Base-by-base conservation (phyloP, 2,113 vertebrate species). In the Suricata suricatta region DNA sequence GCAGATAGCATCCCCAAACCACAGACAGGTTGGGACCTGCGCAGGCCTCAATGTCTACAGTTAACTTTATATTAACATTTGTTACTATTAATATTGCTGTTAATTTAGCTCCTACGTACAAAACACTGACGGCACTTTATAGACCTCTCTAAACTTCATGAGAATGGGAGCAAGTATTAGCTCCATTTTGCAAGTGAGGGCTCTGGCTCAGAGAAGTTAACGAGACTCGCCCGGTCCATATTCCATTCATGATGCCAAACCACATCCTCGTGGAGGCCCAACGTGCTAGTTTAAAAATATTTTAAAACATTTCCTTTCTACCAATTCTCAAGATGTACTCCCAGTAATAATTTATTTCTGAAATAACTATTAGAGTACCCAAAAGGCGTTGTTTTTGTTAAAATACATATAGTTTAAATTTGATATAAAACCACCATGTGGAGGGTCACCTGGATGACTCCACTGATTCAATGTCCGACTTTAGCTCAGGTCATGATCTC, bases 301-400 rank as follows among this genome's bases (percentile, higher is more conserved):
- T 95, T 79, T 66, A 44, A 88, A 96, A 54, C 16, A 96, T 50
- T 82, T 74, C 31, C 69, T 85, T 96, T 77, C 60, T 83, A 86
- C 2, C 82, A 33, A 96, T 44, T 94, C 44, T 96, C 17, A 68
- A 87, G 80, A 86, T 31, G 1, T 35, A 97, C 27, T 72, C 35
- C 44, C 52, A 82, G 14, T 25, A 91, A 35, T 63, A 96, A 88
- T 88, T 77, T 92, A 72, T 83, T 57, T 89, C 72, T 82, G 31
- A 91, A 97, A 88, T 93, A 95, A 82, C 27, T 25, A 92, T 15
- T 79, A 81, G 54, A 94, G 44, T 74, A 96, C 82, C 8, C 52
- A 95, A 29, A 83, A 50, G 38, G 60, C 89, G 68, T 7, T 76
- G 76, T 96, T 90, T 90, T 54, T 38, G 29, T 79, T 94, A 71